phyloP scores from a whole-genome alignment of 2,888 invertebrate species.

The Lordiphosa fenestrarum region DNA sequence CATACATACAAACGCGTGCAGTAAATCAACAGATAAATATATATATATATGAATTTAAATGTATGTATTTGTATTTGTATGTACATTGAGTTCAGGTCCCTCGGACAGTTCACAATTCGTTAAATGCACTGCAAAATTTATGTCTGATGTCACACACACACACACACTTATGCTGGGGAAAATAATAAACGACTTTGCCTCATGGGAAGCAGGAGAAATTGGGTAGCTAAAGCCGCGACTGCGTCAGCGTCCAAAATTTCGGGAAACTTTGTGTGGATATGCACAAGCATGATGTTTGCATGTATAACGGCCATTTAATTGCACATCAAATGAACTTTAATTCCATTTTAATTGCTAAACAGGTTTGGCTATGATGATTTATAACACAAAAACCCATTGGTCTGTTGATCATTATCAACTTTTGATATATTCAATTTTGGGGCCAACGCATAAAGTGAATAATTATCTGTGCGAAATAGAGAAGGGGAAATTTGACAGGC shows the following conservation, averaged over 20 bases:
- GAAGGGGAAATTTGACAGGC: slow-evolving; percentile 20
- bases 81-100: slow-evolving; percentile 36
- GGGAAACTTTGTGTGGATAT: neutral
- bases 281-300: too few species aligned
- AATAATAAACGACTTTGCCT: slow-evolving; percentile 59
- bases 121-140: slow-evolving; percentile 72
- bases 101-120: slow-evolving; percentile 63
- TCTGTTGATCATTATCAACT: too few species aligned
- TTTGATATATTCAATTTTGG: slow-evolving; percentile 3
- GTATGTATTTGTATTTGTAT: slow-evolving; percentile 24
- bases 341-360: slow-evolving; percentile 62
- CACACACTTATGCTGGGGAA: slow-evolving; percentile 27
- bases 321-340: slow-evolving; percentile 60
- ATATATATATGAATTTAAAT: slow-evolving; percentile 41
- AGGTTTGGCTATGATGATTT: slow-evolving; percentile 19
- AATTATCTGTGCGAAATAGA: too few species aligned
- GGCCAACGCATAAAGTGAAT: neutral
- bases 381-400: slow-evolving; percentile 1
- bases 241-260: slow-evolving; percentile 3
- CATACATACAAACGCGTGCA: slow-evolving; percentile 39
- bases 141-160: slow-evolving; percentile 51
- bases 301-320: slow-evolving; percentile 48
- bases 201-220: slow-evolving; percentile 1
- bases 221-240: neutral
- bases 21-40: slow-evolving; percentile 69